Evolutionary conservation across 2,797 vertebrate genomes (phyloP).

Genomic region (Echiichthys vipera): DNA sequence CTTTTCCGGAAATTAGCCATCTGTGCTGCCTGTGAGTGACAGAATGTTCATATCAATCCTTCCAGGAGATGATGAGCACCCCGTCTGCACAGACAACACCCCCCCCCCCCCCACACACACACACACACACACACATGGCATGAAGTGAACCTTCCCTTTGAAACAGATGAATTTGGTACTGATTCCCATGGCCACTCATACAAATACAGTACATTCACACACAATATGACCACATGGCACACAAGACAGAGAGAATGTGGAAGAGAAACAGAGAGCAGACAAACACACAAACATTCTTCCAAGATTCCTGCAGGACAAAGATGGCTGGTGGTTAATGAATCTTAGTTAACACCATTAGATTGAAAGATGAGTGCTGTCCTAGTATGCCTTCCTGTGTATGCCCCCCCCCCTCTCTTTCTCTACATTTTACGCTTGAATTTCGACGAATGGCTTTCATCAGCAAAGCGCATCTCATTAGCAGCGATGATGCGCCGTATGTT

Average conservation of each 20-base stretch:
- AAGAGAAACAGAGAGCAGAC: slow-evolving; percentile 55
- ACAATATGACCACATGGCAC: slow-evolving; percentile 63
- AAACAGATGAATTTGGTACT: slow-evolving; percentile 65
- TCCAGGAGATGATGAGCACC: slow-evolving; percentile 85
- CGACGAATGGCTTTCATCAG: slow-evolving; percentile 85
- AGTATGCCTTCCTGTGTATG: slow-evolving; percentile 74
- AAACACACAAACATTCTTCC: slow-evolving; percentile 69
- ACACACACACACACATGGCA: slow-evolving; percentile 50
- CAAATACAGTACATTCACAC: slow-evolving; percentile 47
- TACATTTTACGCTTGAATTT: slow-evolving; percentile 78
- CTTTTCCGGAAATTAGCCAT: slow-evolving; percentile 87
- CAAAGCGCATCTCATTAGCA: slow-evolving; percentile 85
- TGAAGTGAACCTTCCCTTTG: slow-evolving; percentile 73
- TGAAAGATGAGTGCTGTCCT: slow-evolving; percentile 83
- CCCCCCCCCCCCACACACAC: slow-evolving; percentile 61
- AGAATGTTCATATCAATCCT: slow-evolving; percentile 87
- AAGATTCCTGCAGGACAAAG: slow-evolving; percentile 81
- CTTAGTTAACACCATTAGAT: slow-evolving; percentile 85
- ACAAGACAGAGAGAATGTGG: slow-evolving; percentile 51
- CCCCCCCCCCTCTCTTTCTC: slow-evolving; percentile 52
- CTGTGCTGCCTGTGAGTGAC: slow-evolving; percentile 86
- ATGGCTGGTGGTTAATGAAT: slow-evolving; percentile 84
- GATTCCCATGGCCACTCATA: slow-evolving; percentile 59
- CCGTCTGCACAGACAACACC: slow-evolving; percentile 79
- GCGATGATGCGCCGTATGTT: slow-evolving; percentile 84